Evolutionary conservation across 2,797 vertebrate genomes (phyloP).

Genomic region (Alca torda): DNA sequence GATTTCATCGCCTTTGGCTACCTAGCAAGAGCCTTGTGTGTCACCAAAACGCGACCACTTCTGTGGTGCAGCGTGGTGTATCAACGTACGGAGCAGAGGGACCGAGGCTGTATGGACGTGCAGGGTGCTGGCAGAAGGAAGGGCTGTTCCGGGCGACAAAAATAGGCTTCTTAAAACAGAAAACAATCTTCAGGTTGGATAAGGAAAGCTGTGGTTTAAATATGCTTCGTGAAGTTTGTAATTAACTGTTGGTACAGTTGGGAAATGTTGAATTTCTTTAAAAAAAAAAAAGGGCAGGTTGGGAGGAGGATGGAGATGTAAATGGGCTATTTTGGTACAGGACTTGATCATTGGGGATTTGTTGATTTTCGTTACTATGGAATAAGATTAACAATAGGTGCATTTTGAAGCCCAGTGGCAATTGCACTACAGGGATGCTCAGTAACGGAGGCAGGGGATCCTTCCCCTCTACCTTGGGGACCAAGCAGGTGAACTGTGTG

Average conservation of each 20-base stretch:
- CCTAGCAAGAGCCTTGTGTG: too few relatives aligned
- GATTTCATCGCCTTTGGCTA: neutral
- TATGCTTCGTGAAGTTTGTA: neutral
- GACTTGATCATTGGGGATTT: neutral
- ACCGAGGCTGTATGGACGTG: accelerated
- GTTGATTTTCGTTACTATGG: neutral
- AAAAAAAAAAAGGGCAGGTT: neutral
- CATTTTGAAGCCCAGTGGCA: neutral
- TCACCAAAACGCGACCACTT: neutral
- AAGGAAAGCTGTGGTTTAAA: neutral
- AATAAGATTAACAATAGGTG: neutral
- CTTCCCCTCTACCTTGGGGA: neutral
- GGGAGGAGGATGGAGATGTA: neutral
- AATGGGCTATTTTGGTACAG: neutral
- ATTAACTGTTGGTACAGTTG: neutral
- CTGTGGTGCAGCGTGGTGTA: neutral
- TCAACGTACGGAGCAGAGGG: accelerated
- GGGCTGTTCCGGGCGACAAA: neutral
- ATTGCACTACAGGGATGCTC: neutral
- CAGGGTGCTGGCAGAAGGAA: neutral
- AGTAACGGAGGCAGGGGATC: neutral
- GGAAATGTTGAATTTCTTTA: neutral
- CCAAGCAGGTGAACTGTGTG: neutral
- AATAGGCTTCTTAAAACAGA: neutral
- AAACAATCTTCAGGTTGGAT: neutral